These are phyloP conservation scores for Mus minutoides DNA, from an alignment of 2,797 vertebrate species.

Conservation along the genomic window DNA sequence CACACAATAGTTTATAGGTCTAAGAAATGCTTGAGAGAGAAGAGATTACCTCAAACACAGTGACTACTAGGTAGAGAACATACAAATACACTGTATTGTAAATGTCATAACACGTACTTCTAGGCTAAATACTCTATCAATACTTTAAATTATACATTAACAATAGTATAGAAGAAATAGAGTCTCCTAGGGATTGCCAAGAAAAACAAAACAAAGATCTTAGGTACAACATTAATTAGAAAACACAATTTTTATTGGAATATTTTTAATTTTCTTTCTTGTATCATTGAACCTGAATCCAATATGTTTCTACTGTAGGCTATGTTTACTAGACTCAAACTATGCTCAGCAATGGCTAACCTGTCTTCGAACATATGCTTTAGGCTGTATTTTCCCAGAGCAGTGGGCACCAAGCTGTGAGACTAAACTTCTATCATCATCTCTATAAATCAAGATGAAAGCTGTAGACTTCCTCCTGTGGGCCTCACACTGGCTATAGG, in stretches of 20 bases:
- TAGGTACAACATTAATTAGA: slow-evolving; percentile 72
- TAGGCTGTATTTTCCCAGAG: slow-evolving; percentile 87
- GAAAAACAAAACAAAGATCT: slow-evolving; percentile 4
- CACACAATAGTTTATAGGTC: neutral
- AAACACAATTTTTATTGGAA: slow-evolving; percentile 22
- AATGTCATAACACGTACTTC: slow-evolving; percentile 6
- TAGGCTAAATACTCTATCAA: slow-evolving; percentile 22
- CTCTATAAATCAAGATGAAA: slow-evolving; percentile 91
- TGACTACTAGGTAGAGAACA: neutral
- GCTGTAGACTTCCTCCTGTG: slow-evolving; percentile 88
- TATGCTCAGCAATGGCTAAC: slow-evolving; percentile 86
- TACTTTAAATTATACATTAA: slow-evolving; percentile 16
- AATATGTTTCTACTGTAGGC: slow-evolving; percentile 84
- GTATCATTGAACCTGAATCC: slow-evolving; percentile 84
- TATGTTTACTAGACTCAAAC: slow-evolving; percentile 88
- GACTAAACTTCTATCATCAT: slow-evolving; percentile 90
- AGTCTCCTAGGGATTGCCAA: neutral
- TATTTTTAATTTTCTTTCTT: slow-evolving; percentile 72
- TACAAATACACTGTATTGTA: neutral
- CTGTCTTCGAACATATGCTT: slow-evolving; percentile 89
- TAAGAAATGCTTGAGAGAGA: neutral
- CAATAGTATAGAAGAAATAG: neutral
- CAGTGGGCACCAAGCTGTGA: slow-evolving; percentile 88
- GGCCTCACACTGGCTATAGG: slow-evolving; percentile 85
- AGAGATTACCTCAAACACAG: neutral